Evolutionary conservation across 2,797 vertebrate species (phyloP).

Genomic region (Aselliscus stoliczkanus): DNA sequence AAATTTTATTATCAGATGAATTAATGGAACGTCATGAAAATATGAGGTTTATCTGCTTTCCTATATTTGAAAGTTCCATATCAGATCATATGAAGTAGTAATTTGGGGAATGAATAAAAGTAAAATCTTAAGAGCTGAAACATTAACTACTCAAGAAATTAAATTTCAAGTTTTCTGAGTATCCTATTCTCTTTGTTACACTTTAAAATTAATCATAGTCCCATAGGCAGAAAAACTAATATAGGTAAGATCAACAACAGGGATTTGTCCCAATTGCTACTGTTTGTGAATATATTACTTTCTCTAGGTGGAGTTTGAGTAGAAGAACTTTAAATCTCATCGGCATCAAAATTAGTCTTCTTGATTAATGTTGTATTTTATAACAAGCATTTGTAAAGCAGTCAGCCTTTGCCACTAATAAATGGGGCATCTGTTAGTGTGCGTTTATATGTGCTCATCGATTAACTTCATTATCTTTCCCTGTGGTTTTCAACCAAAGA

Average conservation of each 20-base stretch:
- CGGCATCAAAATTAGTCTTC: conserved; percentile 60
- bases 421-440: conserved; percentile 56
- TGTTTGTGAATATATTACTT: conserved; percentile 48
- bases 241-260: conserved; percentile 11
- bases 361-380: conserved; percentile 68
- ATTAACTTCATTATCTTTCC: conserved; percentile 62
- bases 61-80: not conserved
- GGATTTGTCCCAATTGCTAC: conserved; percentile 22
- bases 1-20: not conserved
- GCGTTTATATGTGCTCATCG: conserved; percentile 51
- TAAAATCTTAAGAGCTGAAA: conserved; percentile 29
- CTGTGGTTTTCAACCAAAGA: conserved; percentile 44
- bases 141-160: conserved; percentile 58
- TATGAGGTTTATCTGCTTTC: not conserved
- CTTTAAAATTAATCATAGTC: conserved; percentile 59
- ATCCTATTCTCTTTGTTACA: conserved; percentile 41
- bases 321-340: conserved; percentile 58
- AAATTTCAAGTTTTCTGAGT: conserved; percentile 35
- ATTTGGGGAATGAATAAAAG: conserved; percentile 28
- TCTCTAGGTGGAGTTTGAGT: conserved; percentile 44
- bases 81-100: not conserved
- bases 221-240: conserved; percentile 52
- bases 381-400: conserved; percentile 60
- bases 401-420: conserved; percentile 43
- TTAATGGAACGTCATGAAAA: not conserved